Base-by-base conservation (phyloP, 2,113 vertebrate genomes). In the Paracanthobrama guichenoti region DNA sequence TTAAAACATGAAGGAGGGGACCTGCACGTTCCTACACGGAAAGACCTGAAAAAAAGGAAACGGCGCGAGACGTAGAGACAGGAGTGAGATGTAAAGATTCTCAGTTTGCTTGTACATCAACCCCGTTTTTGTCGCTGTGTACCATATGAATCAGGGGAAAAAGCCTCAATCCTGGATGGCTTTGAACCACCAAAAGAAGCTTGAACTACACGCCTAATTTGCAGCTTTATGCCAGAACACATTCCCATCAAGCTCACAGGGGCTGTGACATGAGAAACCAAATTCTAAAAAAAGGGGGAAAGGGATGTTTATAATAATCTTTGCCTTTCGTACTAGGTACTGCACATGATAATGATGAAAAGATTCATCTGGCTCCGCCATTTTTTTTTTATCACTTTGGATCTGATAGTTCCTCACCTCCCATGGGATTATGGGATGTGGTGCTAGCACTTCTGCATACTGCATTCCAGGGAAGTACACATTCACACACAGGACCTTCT, bases 1-100 rank as follows among this genome's bases (percentile, higher is more conserved):
- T 92, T 91, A 92, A 91, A 92, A 90, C 87, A 88, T 89, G 82
- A 90, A 90, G 86, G 85, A 83, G 71, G 48, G 82, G 77, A 88
- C 20, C 77, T 1, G 64, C 42, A 64, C 22, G 60, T 81, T 72
- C 80, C 83, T 60, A 35, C 86, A 71, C 4, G 7, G 79, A 71
- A 50, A 18, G 22, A 78, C 75, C 83, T 44, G 39, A 64, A n/a
- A 6, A 66, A 83, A 77, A 20, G 50, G 46, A 57, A 75, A 39
- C n/a, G 55, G 22, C 9, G 79, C 74, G 60, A 82, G 87, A 81
- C 42, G 11, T 42, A 55, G 55, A 85, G 59, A 35, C 60, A 31
- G 11, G 60, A 84, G 77, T 85, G 57, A 86, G 88, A 88, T 90
- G 87, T 74, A 87, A 88, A 86, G 86, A 82, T 79, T 82, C 79